Evolutionary conservation across 2,888 invertebrate genomes (phyloP).

Genomic region (Beris chalybata): DNA sequence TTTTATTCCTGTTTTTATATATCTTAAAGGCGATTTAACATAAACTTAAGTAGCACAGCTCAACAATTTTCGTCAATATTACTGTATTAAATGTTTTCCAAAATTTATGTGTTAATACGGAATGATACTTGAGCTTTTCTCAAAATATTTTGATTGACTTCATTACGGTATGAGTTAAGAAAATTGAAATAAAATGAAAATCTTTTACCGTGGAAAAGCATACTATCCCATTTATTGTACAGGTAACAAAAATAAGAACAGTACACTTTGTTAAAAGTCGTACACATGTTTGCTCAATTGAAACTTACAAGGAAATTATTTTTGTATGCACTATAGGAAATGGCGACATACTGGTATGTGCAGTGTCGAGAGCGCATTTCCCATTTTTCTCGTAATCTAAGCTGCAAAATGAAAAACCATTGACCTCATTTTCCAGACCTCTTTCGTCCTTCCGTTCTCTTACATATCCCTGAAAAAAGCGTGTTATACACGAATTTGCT

Average conservation of each 20-base stretch:
- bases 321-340: neutral
- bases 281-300: slow-evolving; percentile 22
- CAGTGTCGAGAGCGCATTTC: slow-evolving; percentile 23
- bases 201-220: no score
- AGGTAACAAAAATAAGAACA: neutral
- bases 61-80: no score
- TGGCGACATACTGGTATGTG: neutral
- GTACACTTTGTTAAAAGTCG: slow-evolving; percentile 16
- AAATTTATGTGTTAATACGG: no score
- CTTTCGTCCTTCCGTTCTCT: slow-evolving; percentile 24
- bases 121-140: no score
- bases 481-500: slow-evolving; percentile 11
- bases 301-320: slow-evolving; percentile 18
- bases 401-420: slow-evolving; percentile 28
- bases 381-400: slow-evolving; percentile 5
- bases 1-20: no score
- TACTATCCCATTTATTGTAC: neutral
- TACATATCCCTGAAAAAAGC: slow-evolving; percentile 17
- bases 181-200: no score
- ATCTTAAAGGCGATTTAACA: no score
- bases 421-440: slow-evolving; percentile 24
- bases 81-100: no score
- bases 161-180: no score
- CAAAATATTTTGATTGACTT: no score
- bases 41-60: no score